Base-by-base conservation (phyloP, 2,113 vertebrate species). In the Neoarius graeffei region DNA sequence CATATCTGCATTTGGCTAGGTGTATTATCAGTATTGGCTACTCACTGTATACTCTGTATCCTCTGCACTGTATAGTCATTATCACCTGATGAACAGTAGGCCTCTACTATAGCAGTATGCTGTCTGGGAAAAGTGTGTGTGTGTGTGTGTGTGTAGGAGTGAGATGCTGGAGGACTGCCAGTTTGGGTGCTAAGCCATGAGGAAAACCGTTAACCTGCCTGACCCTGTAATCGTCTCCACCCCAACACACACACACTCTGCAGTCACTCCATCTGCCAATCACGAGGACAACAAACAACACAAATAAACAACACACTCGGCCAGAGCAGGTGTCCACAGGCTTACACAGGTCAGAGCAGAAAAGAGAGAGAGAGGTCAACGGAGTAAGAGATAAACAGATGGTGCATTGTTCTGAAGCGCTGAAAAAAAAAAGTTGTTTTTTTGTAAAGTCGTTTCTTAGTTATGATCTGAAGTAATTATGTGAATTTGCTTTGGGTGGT, bases 91-190 rank as follows among this genome's bases (percentile, higher is more conserved):
- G 52, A 57, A 56, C 14, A 19, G 17, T 19, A 80, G 25, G n/a
- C 52, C 19, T 60, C 59, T 15, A 62, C 30, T 19, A 82, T 2
- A 42, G 5, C 30, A 82, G 57, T 62, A 48, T 25, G 35, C 19
- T 48, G 30, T 82, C 80, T 17, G 48, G 30, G 19, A 59, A 81
- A 81, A 42, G 35, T 67, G 85, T 30, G 76, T 86, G 73, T 79
- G 57, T 79, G 60, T 66, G 76, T 86, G 73, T 79, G 74, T 80
- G 76, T 79, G 79, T 76, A 79, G 60, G 82, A 89, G 85, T 13
- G 48, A 81, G 88, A 89, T 89, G 91, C 62, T 90, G 89, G 87
- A 90, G 89, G 62, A 66, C 42, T 86, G 87, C 89, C 89, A 90
- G 84, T 27, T 74, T 54, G 69, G 80, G 79, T 88, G 71, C 73